These are phyloP conservation scores for Synodontis membranacea DNA, from an alignment of 2,113 vertebrate genomes.

Conservation along the genomic window DNA sequence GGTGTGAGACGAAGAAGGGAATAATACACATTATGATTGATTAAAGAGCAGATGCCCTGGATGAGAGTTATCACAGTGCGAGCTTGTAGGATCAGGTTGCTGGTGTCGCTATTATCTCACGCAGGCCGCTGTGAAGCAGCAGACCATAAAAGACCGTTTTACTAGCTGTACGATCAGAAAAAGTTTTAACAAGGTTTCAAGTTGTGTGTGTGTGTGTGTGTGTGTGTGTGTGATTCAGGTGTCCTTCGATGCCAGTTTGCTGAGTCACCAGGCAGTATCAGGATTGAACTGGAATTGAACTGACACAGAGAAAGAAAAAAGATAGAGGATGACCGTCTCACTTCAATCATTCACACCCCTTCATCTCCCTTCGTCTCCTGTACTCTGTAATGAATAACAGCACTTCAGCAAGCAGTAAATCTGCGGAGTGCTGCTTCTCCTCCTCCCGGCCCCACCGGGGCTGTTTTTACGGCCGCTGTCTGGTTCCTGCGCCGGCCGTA, in stretches of 20 bases:
- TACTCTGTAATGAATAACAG: conserved; percentile 57
- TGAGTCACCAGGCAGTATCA: conserved; percentile 44
- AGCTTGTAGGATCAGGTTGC: neutral
- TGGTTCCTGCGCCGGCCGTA: conserved; percentile 55
- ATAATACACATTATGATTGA: neutral
- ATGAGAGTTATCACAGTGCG: neutral
- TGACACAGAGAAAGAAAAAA: conserved; percentile 49
- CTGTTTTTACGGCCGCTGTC: conserved; percentile 60
- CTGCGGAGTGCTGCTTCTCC: conserved; percentile 37
- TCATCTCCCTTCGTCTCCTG: neutral
- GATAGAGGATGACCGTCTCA: neutral
- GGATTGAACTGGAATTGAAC: conserved; percentile 71
- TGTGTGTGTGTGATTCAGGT: neutral
- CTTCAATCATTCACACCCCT: neutral
- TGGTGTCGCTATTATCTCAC: neutral
- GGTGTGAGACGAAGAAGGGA: neutral
- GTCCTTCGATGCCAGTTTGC: neutral
- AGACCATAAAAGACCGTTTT: neutral
- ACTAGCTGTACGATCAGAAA: neutral
- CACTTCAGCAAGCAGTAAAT: conserved; percentile 63
- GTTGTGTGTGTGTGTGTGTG: neutral
- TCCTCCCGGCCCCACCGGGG: conserved; percentile 61
- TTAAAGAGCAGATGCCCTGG: neutral
- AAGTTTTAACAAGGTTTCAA: neutral
- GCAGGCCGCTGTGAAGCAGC: neutral